Base-by-base conservation (phyloP, 2,797 vertebrate genomes). In the Spinus pinus region DNA sequence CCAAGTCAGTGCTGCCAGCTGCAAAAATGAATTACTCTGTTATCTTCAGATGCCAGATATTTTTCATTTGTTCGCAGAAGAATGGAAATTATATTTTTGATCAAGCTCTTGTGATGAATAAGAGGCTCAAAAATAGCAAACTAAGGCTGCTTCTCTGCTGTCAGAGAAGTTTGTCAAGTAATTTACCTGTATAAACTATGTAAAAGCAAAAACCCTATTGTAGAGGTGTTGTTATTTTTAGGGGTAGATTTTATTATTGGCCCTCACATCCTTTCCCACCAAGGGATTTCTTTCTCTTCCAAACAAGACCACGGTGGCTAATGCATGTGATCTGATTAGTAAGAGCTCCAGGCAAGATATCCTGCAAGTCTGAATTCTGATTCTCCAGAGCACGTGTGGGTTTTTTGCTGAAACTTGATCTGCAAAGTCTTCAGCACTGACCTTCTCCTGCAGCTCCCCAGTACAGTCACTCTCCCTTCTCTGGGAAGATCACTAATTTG, bases 41-140 rank as follows among this genome's bases (percentile, higher is more conserved):
- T 97, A 86, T 96, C 93, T 96, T 95, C 91, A 91, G 94, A 96
- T 95, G 91, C 62, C 78, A 96, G 75, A 95, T 95, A 97, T 97
- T 97, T 97, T 80, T 44, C 1, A 95, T 96, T 97, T 95, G 50
- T 96, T 97, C 94, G 92, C 93, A 71, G 88, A 97, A 96, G 80
- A 96, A 95, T 33, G 2, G 79, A 95, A 91, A 85, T 69, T 75
- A 82, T 66, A 77, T 94, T 97, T 97, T 97, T 94, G 86, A 97
- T 97, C 97, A 97, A 96, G 69, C 28, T 88, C 56, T 84, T 84
- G 31, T 95, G 95, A 96, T 96, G 92, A 97, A 88, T 89, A 58
- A 22, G 23, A 80, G 60, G 28, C 66, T 93, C 81, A 89, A 90
- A 97, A 96, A 92, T 53, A 96, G 71, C 92, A 96, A 44, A 72